Percentiles rank a stretch among this genome's conserved stretches.
phyloP scores from a whole-genome alignment of 2,797 vertebrate species.

The Gastrophryne carolinensis region DNA sequence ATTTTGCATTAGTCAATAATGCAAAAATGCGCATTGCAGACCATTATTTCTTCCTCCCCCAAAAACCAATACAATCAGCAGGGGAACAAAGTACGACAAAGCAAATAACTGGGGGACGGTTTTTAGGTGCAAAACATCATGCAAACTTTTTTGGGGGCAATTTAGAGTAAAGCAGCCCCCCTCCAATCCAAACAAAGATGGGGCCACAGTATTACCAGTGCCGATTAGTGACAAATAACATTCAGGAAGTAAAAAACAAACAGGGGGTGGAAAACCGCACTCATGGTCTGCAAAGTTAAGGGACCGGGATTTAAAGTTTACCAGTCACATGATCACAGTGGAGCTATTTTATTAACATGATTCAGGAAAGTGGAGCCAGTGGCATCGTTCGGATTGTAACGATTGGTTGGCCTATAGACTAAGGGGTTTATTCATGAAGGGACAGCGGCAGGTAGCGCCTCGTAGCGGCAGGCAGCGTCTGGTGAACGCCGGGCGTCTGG shows the following conservation, averaged over 20 bases:
- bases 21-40: conserved; percentile 13
- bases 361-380: too few relatives aligned
- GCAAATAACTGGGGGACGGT: too few relatives aligned
- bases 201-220: too few relatives aligned
- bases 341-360: too few relatives aligned
- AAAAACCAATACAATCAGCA: background rate
- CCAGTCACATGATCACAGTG: background rate
- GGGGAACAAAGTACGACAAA: background rate
- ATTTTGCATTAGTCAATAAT: background rate
- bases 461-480: too few relatives aligned
- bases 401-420: too few relatives aligned
- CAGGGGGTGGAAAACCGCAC: background rate
- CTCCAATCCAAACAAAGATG: too few relatives aligned
- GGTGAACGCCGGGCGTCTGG: too few relatives aligned
- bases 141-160: background rate
- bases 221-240: background rate
- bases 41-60: background rate
- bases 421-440: too few relatives aligned
- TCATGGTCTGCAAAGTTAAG: background rate
- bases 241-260: background rate
- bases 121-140: background rate
- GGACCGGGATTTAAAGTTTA: background rate
- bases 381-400: too few relatives aligned
- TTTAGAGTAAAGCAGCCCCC: too few relatives aligned
- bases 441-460: too few relatives aligned